These are phyloP conservation scores for Calliscelio sp. DNA, from an alignment of 2,888 invertebrate genomes.

Conservation along the genomic window DNA sequence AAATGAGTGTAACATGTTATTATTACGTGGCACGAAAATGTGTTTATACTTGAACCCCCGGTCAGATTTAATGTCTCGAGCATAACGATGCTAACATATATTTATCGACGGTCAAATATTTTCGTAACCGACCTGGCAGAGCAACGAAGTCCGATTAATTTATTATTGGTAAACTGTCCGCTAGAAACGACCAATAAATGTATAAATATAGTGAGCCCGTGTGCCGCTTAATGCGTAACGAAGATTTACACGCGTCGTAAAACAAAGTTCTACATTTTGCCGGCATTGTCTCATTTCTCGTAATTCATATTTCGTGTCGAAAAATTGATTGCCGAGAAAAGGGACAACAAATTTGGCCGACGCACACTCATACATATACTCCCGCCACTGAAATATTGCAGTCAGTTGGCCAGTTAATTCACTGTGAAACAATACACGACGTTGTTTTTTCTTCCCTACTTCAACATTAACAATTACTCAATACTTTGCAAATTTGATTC, in stretches of 20 bases:
- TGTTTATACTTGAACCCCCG: constrained; percentile 43
- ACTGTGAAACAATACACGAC: no score
- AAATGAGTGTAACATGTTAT: constrained; percentile 41
- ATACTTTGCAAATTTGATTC: no score
- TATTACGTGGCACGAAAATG: constrained; percentile 27
- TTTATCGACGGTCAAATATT: constrained; percentile 54
- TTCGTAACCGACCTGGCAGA: constrained; percentile 60
- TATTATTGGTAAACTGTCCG: constrained; percentile 67
- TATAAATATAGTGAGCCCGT: constrained; percentile 55
- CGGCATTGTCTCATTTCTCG: constrained; percentile 54
- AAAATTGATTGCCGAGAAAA: constrained; percentile 40
- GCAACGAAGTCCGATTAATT: constrained; percentile 62
- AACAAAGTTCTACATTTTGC: constrained; percentile 53
- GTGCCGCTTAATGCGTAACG: constrained; percentile 48
- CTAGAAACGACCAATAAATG: constrained; percentile 68
- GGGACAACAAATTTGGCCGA: background rate
- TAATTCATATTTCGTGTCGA: constrained; percentile 50
- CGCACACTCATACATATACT: background rate
- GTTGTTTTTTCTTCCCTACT: no score
- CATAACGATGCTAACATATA: constrained; percentile 38
- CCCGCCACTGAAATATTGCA: constrained; percentile 14
- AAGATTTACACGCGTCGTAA: constrained; percentile 59
- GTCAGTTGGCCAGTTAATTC: background rate
- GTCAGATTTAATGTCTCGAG: constrained; percentile 43
- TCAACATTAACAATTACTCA: no score